Conservation (phyloP, 2,888 invertebrate species). For the Drosophila nr. perissopoda region DNA sequence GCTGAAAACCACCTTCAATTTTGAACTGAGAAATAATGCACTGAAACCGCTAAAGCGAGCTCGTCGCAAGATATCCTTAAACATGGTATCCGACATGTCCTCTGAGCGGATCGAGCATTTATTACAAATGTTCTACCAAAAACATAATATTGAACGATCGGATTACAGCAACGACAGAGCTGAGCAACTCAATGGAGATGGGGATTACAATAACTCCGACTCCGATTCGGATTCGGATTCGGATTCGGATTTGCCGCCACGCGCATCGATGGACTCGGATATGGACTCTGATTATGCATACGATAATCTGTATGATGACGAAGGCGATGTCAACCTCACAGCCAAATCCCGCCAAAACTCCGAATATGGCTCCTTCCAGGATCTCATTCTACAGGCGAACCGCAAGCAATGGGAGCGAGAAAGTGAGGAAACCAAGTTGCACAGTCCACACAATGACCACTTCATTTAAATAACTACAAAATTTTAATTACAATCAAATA, state of each 20-base stretch:
- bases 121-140: constrained; percentile 68
- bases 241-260: constrained; percentile 25
- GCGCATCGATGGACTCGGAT: constrained; percentile 29
- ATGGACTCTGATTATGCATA: constrained; percentile 68
- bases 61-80: constrained; percentile 75
- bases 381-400: constrained; percentile 76
- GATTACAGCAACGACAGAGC: constrained; percentile 27
- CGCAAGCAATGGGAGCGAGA: constrained; percentile 70
- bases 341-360: constrained; percentile 68
- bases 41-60: constrained; percentile 61
- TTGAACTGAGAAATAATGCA: constrained; percentile 65
- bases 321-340: constrained; percentile 66
- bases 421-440: constrained; percentile 73
- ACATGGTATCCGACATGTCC: constrained; percentile 79
- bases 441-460: constrained; percentile 54
- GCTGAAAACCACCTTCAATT: constrained; percentile 73
- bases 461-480: constrained; percentile 50
- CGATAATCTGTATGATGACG: constrained; percentile 80
- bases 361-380: constrained; percentile 79
- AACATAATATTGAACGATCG: constrained; percentile 55
- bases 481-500: neutral
- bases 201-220: constrained; percentile 49
- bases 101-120: constrained; percentile 73
- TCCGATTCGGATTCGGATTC: constrained; percentile 2
- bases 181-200: constrained; percentile 38